Base-by-base conservation (phyloP, 2,797 vertebrate genomes). In the Microcaecilia unicolor region DNA sequence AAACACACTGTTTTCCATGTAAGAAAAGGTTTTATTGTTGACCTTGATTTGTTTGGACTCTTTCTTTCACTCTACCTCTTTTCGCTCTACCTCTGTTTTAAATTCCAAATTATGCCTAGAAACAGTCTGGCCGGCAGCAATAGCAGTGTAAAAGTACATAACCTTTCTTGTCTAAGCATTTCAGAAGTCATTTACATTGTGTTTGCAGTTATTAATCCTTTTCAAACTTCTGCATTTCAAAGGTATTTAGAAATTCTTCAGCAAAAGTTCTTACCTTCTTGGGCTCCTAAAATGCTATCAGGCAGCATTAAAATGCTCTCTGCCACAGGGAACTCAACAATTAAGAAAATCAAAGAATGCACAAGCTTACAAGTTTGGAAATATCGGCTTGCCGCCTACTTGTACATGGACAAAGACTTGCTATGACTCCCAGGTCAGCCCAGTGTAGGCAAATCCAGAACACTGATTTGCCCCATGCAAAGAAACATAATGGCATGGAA, bases 381-480 rank as follows among this genome's bases (percentile, higher is more conserved):
- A 84, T 82, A 80, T 61, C 65, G 70, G 61, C 58, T 72, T 70
- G 57, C 55, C 15, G 48, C 71, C 64, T 58, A 61, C 71, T 58
- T 64, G 64, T 58, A 72, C 55, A 39, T 55, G 62, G 70, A 72
- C 72, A 81, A 80, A 81, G 44, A 53, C 32, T 61, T 69, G 59
- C 52, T 62, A 49, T 61, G 64, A 28, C 59, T 61, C 55, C 61
- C 44, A 58, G 69, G 72, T 77, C 73, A 77, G 43, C 43, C 51
- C 48, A 58, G 48, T 34, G 49, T 51, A 72, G 64, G 23, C 58
- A 47, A 67, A 63, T 62, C 57, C 35, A 44, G 18, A 70, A 56
- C 58, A 67, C 68, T 77, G 79, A 62, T 86, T 86, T 82, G 75
- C 85, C 85, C 81, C 89, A 84, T 81, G 68, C 61, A 67, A 87